These are phyloP conservation scores for Meloidogyne chitwoodi DNA, from an alignment of 1,140 invertebrate species.

Conservation along the genomic window DNA sequence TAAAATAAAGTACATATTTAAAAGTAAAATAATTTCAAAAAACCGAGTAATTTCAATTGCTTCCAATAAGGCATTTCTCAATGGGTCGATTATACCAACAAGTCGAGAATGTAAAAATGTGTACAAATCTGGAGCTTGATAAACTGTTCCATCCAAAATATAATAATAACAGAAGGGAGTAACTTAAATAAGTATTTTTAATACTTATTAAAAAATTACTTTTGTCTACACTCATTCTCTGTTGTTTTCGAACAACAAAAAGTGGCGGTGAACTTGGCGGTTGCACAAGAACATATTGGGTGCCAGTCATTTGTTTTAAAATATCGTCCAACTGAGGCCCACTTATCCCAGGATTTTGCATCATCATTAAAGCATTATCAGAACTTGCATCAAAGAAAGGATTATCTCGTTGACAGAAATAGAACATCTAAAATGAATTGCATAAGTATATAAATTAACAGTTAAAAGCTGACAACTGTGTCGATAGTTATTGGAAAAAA, in stretches of 20 bases:
- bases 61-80: slow-evolving; percentile 38
- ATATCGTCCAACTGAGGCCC: slow-evolving; percentile 60
- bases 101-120: slow-evolving; percentile 83
- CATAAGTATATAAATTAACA: slow-evolving; percentile 4
- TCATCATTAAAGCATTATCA: slow-evolving; percentile 92
- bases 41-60: slow-evolving; percentile 17
- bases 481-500: slow-evolving; percentile 21
- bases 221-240: slow-evolving; percentile 21
- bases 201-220: background rate
- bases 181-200: slow-evolving; percentile 31
- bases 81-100: slow-evolving; percentile 66
- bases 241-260: slow-evolving; percentile 90
- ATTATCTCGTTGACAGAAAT: slow-evolving; percentile 89
- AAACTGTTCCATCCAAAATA: slow-evolving; percentile 90
- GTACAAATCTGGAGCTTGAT: slow-evolving; percentile 90
- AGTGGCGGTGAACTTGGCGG: slow-evolving; percentile 82
- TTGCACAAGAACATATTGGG: slow-evolving; percentile 88
- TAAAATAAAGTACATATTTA: slow-evolving; percentile 10
- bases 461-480: slow-evolving; percentile 18
- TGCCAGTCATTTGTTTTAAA: slow-evolving; percentile 75
- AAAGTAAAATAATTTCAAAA: background rate
- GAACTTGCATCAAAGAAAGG: slow-evolving; percentile 92
- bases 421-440: slow-evolving; percentile 70
- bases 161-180: slow-evolving; percentile 92
- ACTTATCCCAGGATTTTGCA: slow-evolving; percentile 75